Base-by-base conservation (phyloP, 1,140 invertebrate genomes). In the Ceratitis capitata region DNA sequence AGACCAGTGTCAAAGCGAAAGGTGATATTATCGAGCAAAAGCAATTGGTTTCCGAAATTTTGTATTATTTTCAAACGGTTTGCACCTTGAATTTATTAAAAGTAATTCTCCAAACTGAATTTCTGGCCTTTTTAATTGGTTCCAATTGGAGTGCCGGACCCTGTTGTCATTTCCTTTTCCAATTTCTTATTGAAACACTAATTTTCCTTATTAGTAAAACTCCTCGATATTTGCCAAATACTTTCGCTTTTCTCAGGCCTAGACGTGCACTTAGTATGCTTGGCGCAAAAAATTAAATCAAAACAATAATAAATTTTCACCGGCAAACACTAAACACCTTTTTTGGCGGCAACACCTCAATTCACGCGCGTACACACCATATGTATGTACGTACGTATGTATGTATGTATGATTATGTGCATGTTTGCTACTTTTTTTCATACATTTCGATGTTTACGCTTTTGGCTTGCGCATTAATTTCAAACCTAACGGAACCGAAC, bases 301-400 rank as follows among this genome's bases (percentile, higher is more conserved):
- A 78, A 78, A 78, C 45, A 78, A 19, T 42, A 45, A 78, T 23
- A 19, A 78, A 78, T 78, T 78, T 45, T 69, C 32, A 35, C 61
- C 61, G 39, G 2, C 69, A 78, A 78, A 6, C n/a, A 29, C 39
- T 39, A 45, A 45, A 42, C 69, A 23, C 39, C 35, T 42, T 78
- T 78, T 78, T 78, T 78, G 69, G 35, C 69, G 69, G 69, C 39
- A 78, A 78, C 69, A 78, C 69, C 69, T 78, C 39, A 78, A 78
- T 78, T 45, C 69, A 23, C 42, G n/a, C n/a, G n/a, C n/a, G n/a
- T n/a, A n/a, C n/a, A n/a, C n/a, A 45, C 19, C 23, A 14, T 23
- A 56, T 56, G 19, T n/a, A 56, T 56, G 45, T 12, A 47, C 12
- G 5, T 47, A 47, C 12, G 14, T 53, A 6, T 53, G 51, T 5